phyloP scores from a whole-genome alignment of 2,888 invertebrate species.

The Microctonus aethiopoides region DNA sequence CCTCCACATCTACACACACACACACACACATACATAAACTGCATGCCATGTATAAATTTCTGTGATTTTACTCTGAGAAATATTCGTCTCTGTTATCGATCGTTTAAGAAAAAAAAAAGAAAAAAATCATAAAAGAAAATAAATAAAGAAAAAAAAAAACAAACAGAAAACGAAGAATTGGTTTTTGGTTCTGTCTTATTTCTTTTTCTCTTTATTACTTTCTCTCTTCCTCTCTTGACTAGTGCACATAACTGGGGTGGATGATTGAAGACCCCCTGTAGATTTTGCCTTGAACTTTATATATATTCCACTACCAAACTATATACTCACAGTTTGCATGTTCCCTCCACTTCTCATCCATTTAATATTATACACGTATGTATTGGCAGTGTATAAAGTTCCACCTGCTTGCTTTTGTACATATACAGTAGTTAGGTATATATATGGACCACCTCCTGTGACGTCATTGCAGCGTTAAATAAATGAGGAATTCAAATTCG shows the following conservation, averaged over 20 bases:
- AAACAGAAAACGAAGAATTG: slow-evolving; percentile 17
- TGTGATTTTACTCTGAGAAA: slow-evolving; percentile 23
- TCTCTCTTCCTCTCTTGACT: not conserved
- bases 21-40: not conserved
- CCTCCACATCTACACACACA: slow-evolving; percentile 3
- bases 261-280: slow-evolving; percentile 35
- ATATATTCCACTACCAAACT: not conserved
- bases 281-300: slow-evolving; percentile 16
- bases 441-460: slow-evolving; percentile 13
- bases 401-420: slow-evolving; percentile 13
- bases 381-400: not conserved
- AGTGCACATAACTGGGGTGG: slow-evolving; percentile 28
- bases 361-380: not conserved
- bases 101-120: not conserved
- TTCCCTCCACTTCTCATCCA: slow-evolving; percentile 8
- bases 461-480: not conserved
- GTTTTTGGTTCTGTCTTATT: not conserved
- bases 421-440: not conserved
- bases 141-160: not conserved
- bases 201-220: not conserved
- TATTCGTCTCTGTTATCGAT: slow-evolving; percentile 20
- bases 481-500: slow-evolving; percentile 1
- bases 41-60: not conserved
- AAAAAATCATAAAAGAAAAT: not conserved
- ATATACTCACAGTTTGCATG: slow-evolving; percentile 4